A percentile compares a stretch with the other conserved stretches of the same genome.
Conservation (phyloP, 2,888 invertebrate genomes). For the Phyllotreta striolata region DNA sequence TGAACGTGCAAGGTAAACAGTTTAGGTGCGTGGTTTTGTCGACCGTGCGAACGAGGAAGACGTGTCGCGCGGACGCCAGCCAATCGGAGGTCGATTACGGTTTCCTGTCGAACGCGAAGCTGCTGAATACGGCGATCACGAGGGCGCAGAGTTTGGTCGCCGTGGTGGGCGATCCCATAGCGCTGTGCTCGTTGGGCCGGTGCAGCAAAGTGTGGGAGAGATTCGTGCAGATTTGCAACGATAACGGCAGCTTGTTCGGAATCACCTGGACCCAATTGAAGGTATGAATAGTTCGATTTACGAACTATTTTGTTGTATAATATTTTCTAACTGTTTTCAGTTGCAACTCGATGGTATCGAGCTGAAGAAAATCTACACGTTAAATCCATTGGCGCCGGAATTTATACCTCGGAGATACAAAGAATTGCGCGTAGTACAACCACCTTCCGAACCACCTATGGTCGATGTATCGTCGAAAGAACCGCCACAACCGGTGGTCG, state of each 20-base stretch:
- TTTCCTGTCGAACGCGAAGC: conserved; percentile 81
- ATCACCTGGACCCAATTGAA: conserved; percentile 74
- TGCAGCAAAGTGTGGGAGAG: conserved; percentile 85
- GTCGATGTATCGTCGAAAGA: conserved; percentile 32
- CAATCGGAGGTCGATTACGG: conserved; percentile 76
- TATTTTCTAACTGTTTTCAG: conserved; percentile 17
- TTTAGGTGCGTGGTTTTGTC: conserved; percentile 84
- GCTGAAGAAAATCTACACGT: conserved; percentile 75
- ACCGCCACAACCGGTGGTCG: background rate
- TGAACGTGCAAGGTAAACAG: conserved; percentile 89
- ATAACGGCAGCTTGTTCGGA: conserved; percentile 75
- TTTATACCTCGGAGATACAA: conserved; percentile 73
- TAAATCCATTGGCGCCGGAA: conserved; percentile 85
- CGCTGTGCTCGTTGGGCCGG: conserved; percentile 79
- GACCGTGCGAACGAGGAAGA: conserved; percentile 78
- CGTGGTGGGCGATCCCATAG: conserved; percentile 85
- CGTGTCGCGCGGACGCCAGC: conserved; percentile 66
- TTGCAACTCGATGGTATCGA: conserved; percentile 77
- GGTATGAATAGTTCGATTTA: conserved; percentile 25
- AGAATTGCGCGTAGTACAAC: conserved; percentile 47
- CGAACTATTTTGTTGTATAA: background rate
- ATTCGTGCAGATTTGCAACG: conserved; percentile 75
- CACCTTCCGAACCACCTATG: conserved; percentile 24
- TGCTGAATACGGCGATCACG: conserved; percentile 84
- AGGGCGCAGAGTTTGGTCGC: conserved; percentile 84